These are phyloP conservation scores for Melanostoma scalare DNA, from an alignment of 2,888 invertebrate species.

Conservation along the genomic window DNA sequence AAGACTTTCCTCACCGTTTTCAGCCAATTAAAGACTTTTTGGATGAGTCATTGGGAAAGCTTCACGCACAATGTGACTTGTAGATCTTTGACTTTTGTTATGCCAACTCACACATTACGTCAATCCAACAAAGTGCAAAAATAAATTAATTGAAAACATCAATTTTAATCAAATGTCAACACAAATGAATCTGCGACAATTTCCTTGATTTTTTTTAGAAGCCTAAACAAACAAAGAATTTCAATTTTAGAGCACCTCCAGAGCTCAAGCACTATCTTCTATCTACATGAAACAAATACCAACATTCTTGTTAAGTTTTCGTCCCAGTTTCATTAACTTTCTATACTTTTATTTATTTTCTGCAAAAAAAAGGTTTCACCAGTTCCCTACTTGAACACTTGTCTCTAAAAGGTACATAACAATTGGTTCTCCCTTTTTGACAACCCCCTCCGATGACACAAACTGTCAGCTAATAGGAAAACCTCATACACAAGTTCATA, in stretches of 20 bases:
- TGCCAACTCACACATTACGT: background rate
- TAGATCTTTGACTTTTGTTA: no score
- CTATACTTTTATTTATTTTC: conserved; percentile 20
- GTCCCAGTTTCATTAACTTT: conserved; percentile 8
- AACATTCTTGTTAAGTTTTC: conserved; percentile 42
- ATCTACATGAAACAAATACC: conserved; percentile 16
- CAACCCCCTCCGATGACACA: conserved; percentile 36
- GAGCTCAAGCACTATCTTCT: conserved; percentile 15
- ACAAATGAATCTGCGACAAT: conserved; percentile 21
- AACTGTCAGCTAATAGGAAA: conserved; percentile 61
- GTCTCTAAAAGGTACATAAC: conserved; percentile 60
- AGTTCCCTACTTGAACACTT: conserved; percentile 63
- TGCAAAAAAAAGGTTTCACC: conserved; percentile 51
- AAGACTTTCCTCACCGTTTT: no score
- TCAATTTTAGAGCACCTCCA: conserved; percentile 33
- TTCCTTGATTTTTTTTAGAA: conserved; percentile 44
- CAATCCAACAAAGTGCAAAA: conserved; percentile 24
- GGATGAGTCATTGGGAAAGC: no score
- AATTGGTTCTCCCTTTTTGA: conserved; percentile 32
- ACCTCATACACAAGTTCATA: conserved; percentile 53
- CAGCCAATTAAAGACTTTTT: no score
- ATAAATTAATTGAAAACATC: conserved; percentile 60
- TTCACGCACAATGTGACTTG: no score
- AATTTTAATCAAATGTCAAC: conserved; percentile 54
- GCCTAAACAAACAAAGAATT: conserved; percentile 35